These are phyloP conservation scores for Odontocolon sp. DNA, from an alignment of 2,888 invertebrate genomes.

Conservation along the genomic window DNA sequence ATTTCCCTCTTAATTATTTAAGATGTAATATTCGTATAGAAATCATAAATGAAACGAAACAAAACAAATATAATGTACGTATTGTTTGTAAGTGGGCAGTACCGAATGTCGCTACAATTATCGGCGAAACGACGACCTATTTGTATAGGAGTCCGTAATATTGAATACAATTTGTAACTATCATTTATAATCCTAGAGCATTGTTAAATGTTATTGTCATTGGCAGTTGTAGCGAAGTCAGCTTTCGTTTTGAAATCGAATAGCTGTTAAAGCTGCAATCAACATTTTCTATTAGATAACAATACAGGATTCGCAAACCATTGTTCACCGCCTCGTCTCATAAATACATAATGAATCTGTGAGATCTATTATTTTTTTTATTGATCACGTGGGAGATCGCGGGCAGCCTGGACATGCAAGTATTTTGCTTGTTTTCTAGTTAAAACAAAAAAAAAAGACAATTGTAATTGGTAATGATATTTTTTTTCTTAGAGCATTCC, in stretches of 20 bases:
- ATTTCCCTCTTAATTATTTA: constrained; percentile 71
- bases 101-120: constrained; percentile 37
- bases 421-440: neutral
- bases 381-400: no score
- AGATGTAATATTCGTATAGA: constrained; percentile 38
- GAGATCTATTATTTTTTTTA: constrained; percentile 22
- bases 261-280: constrained; percentile 36
- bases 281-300: constrained; percentile 36
- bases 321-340: constrained; percentile 66
- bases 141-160: constrained; percentile 68
- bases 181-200: constrained; percentile 66
- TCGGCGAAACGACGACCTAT: constrained; percentile 65
- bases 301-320: constrained; percentile 52
- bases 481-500: no score
- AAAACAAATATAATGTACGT: constrained; percentile 29
- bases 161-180: constrained; percentile 74
- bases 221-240: constrained; percentile 48
- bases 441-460: no score
- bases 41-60: constrained; percentile 12
- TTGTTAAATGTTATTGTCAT: constrained; percentile 39
- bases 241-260: constrained; percentile 47
- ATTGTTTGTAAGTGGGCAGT: constrained; percentile 18
- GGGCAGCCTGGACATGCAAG: neutral
- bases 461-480: no score
- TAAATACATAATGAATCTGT: constrained; percentile 47